Conservation (phyloP, 2,113 vertebrate genomes). For the Apus apus region DNA sequence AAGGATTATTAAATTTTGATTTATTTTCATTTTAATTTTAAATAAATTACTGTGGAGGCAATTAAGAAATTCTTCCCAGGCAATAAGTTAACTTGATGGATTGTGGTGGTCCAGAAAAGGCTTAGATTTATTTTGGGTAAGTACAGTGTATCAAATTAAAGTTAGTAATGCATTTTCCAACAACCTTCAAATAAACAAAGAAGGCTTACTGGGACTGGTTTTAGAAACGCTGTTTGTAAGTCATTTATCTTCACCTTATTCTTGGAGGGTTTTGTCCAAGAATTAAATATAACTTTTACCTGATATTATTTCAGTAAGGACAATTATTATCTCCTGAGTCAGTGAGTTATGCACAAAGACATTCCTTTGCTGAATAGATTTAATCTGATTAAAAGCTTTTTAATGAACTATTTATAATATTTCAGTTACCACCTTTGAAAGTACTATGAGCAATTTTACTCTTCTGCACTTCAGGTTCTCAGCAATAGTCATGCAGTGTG, state of each 20-base stretch:
- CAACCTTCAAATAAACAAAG: background rate
- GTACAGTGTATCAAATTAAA: background rate
- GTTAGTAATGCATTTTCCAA: background rate
- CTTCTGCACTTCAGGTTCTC: background rate
- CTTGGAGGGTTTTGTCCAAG: background rate
- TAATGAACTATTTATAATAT: background rate
- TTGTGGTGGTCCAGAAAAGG: background rate
- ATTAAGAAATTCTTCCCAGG: background rate
- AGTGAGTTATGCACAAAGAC: background rate
- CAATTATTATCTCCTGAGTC: background rate
- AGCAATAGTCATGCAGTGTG: background rate
- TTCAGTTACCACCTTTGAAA: background rate
- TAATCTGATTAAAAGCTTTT: background rate
- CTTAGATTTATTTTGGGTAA: conserved; percentile 15
- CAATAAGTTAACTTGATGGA: conserved; percentile 22
- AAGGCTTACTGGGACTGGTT: background rate
- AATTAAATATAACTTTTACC: background rate
- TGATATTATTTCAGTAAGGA: background rate
- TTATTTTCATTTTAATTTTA: conserved; percentile 14
- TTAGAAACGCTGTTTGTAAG: background rate
- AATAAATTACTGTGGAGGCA: background rate
- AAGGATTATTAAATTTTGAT: background rate
- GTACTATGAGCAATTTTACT: background rate
- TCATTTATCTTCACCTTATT: background rate
- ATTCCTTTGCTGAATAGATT: background rate